A percentile compares a stretch with the other conserved stretches of the same genome.
phyloP scores from a whole-genome alignment of 2,888 invertebrate species.

The Drosophila yooni region DNA sequence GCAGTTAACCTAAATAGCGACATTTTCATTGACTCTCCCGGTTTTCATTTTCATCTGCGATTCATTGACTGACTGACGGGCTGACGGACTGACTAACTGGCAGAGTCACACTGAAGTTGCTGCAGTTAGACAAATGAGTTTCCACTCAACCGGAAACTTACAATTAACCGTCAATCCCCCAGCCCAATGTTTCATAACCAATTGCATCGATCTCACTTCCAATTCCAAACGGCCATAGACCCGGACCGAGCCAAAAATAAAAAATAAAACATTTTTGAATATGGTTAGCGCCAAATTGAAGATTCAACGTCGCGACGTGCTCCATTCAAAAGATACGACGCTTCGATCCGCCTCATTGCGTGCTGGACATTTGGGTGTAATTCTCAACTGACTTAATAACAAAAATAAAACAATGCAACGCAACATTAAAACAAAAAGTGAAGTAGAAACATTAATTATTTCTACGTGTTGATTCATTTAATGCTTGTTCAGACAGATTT shows the following conservation, averaged over 20 bases:
- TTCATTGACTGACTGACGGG: slow-evolving; percentile 47
- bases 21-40: slow-evolving; percentile 58
- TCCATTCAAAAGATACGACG: slow-evolving; percentile 15
- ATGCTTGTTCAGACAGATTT: slow-evolving; percentile 41
- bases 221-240: slow-evolving; percentile 27
- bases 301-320: slow-evolving; percentile 41
- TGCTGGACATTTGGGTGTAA: slow-evolving; percentile 67
- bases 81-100: slow-evolving; percentile 39
- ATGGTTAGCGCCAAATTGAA: slow-evolving; percentile 69
- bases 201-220: slow-evolving; percentile 57
- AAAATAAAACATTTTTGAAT: slow-evolving; percentile 40
- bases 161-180: slow-evolving; percentile 66
- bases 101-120: slow-evolving; percentile 44
- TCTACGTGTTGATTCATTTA: slow-evolving; percentile 68
- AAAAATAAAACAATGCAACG: background rate
- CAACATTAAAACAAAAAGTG: slow-evolving; percentile 12
- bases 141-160: slow-evolving; percentile 79
- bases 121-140: slow-evolving; percentile 62
- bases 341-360: slow-evolving; percentile 63
- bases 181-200: slow-evolving; percentile 62
- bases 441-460: slow-evolving; percentile 60
- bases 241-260: slow-evolving; percentile 36
- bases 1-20: slow-evolving; percentile 49
- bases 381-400: slow-evolving; percentile 56
- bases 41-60: slow-evolving; percentile 71